Percentiles rank a stretch among this genome's conserved stretches.
Evolutionary conservation across 2,888 invertebrate genomes (phyloP).

Genomic region (Masnerella sp.): DNA sequence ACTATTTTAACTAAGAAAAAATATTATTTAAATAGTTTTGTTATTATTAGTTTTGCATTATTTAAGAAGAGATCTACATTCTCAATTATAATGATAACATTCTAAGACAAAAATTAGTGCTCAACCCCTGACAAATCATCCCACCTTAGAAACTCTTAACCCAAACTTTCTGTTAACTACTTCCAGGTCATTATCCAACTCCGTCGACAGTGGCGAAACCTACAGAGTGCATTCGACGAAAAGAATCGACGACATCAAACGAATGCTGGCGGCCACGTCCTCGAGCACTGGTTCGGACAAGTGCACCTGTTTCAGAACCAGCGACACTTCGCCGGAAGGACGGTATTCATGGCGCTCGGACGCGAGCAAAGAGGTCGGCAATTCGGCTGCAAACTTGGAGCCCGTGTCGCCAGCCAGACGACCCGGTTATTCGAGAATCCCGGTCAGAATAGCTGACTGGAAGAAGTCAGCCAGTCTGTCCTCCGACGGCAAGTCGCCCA

Average conservation of each 20-base stretch:
- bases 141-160: no score
- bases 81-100: no score
- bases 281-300: slow-evolving; percentile 5
- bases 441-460: slow-evolving; percentile 19
- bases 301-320: slow-evolving; percentile 24
- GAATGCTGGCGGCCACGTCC: neutral
- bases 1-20: no score
- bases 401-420: neutral
- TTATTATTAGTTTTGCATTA: no score
- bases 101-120: no score
- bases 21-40: no score
- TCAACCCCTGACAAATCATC: no score
- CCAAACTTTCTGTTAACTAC: no score
- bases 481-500: slow-evolving; percentile 12
- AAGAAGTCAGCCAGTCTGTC: slow-evolving; percentile 9
- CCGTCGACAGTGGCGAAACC: slow-evolving; percentile 33
- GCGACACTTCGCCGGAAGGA: slow-evolving; percentile 14
- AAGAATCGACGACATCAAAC: neutral
- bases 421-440: slow-evolving; percentile 33
- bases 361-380: neutral
- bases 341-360: slow-evolving; percentile 12
- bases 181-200: slow-evolving; percentile 40
- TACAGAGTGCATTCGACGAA: slow-evolving; percentile 26
- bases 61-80: no score
- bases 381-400: neutral